These are phyloP conservation scores for Drosophila subsilvestris DNA, from an alignment of 2,888 invertebrate genomes.

Conservation along the genomic window DNA sequence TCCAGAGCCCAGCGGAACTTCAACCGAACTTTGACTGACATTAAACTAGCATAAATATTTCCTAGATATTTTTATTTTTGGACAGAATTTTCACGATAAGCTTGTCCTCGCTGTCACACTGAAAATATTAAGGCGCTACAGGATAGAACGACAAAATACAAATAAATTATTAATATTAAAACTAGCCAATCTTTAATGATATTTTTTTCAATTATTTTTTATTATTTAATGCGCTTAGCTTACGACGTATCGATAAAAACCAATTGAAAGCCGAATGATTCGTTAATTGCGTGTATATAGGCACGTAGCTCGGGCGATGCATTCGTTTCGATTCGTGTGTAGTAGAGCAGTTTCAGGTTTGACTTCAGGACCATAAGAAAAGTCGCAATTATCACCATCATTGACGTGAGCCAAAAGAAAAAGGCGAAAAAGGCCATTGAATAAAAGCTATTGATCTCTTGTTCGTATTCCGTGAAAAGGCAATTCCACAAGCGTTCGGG, in stretches of 20 bases:
- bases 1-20: too few relatives aligned
- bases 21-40: too few relatives aligned
- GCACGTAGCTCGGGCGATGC: slow-evolving; percentile 30
- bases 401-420: background rate
- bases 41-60: too few relatives aligned
- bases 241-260: slow-evolving; percentile 14
- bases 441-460: background rate
- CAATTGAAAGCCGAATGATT: slow-evolving; percentile 57
- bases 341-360: slow-evolving; percentile 8
- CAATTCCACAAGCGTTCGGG: slow-evolving; percentile 13
- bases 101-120: too few relatives aligned
- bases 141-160: background rate
- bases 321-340: slow-evolving; percentile 12
- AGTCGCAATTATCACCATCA: slow-evolving; percentile 15
- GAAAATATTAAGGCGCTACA: background rate
- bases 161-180: background rate
- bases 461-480: background rate
- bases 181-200: too few relatives aligned
- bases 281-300: slow-evolving; percentile 51
- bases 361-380: background rate
- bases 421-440: background rate
- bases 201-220: too few relatives aligned
- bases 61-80: too few relatives aligned
- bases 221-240: background rate
- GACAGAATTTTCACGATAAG: too few relatives aligned